Conservation (phyloP, 2,113 vertebrate species). For the Plectropomus leopardus region DNA sequence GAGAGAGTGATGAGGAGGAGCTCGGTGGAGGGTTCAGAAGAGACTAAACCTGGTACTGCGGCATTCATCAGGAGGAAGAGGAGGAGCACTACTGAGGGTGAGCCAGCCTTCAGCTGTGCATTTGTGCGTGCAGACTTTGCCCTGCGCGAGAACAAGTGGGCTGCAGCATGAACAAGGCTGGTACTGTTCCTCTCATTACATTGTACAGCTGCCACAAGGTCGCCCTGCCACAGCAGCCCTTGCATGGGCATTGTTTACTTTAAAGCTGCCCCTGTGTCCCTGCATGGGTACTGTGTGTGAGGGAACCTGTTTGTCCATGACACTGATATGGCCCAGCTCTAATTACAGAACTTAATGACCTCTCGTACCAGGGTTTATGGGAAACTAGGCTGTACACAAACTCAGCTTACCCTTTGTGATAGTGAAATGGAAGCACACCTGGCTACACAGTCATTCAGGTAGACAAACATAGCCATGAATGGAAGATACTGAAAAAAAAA, state of each 20-base stretch:
- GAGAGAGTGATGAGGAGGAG: constrained; percentile 78
- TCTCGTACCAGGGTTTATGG: constrained; percentile 23
- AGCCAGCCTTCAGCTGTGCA: constrained; percentile 33
- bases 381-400: constrained; percentile 15
- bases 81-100: constrained; percentile 81
- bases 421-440: constrained; percentile 46
- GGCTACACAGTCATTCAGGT: constrained; percentile 5
- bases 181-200: constrained; percentile 51
- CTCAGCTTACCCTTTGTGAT: constrained; percentile 10
- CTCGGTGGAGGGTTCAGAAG: constrained; percentile 71
- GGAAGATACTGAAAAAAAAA: background rate
- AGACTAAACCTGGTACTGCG: constrained; percentile 65
- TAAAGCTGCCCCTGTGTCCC: constrained; percentile 44
- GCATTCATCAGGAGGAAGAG: constrained; percentile 77
- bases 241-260: constrained; percentile 65
- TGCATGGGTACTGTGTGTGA: constrained; percentile 31
- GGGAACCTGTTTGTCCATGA: constrained; percentile 67
- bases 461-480: background rate
- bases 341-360: constrained; percentile 65
- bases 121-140: constrained; percentile 30
- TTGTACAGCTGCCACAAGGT: constrained; percentile 59
- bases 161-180: constrained; percentile 40
- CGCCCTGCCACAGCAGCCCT: constrained; percentile 47
- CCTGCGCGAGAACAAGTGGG: constrained; percentile 20
- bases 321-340: constrained; percentile 61